Conservation (phyloP, 2,797 vertebrate genomes). For the Clarias fuscus region DNA sequence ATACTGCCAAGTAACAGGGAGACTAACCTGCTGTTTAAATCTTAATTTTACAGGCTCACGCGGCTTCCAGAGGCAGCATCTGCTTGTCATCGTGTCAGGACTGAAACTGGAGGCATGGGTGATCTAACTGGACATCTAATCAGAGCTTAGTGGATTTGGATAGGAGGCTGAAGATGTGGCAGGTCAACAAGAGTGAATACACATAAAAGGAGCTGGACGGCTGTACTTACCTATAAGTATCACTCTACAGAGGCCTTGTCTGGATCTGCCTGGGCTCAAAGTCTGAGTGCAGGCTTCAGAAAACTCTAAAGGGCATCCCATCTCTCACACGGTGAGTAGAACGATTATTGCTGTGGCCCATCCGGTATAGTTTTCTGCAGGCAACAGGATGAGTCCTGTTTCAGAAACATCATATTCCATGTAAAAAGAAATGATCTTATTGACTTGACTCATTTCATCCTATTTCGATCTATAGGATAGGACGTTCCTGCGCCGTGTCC, state of each 20-base stretch:
- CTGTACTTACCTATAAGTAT: constrained; percentile 69
- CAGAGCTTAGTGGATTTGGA: constrained; percentile 66
- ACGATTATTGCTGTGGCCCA: constrained; percentile 11
- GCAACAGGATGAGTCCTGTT: constrained; percentile 13
- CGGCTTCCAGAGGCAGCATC: constrained; percentile 45
- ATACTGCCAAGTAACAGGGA: background rate
- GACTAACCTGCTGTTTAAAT: constrained; percentile 29
- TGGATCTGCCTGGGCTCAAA: constrained; percentile 58
- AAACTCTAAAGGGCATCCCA: constrained; percentile 61
- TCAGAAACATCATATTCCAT: background rate
- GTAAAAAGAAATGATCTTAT: background rate
- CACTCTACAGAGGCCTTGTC: constrained; percentile 63
- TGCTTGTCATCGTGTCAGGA: constrained; percentile 45
- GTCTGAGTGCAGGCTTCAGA: constrained; percentile 59
- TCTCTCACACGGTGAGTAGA: constrained; percentile 57
- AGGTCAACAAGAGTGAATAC: constrained; percentile 67
- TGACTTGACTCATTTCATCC: background rate
- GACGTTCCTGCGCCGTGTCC: constrained; percentile 9
- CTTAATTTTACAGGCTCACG: constrained; percentile 50
- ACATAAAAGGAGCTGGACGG: constrained; percentile 70
- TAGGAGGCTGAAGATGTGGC: constrained; percentile 72
- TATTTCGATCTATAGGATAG: background rate
- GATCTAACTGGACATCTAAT: constrained; percentile 52
- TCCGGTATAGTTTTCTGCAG: background rate
- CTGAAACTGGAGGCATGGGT: constrained; percentile 56